A percentile compares a stretch with the other conserved stretches of the same genome.
Evolutionary conservation across 1,140 invertebrate species (phyloP).

Genomic region (Aethina tumida): DNA sequence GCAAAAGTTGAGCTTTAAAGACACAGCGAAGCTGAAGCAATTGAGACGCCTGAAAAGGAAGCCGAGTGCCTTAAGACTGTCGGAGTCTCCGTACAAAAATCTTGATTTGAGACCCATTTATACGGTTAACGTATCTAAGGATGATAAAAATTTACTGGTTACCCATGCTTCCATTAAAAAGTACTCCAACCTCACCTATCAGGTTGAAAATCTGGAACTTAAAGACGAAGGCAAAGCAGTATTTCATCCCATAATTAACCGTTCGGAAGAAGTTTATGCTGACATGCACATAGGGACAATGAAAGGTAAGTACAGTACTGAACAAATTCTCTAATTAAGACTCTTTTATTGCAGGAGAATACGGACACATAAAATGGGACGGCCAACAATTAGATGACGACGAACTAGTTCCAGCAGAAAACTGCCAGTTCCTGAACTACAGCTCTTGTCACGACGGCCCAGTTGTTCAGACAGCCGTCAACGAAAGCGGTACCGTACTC

Average conservation of each 20-base stretch:
- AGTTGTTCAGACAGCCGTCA: slow-evolving; percentile 38
- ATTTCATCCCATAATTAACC: slow-evolving; percentile 8
- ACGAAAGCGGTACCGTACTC: slow-evolving; percentile 42
- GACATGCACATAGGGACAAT: too few species aligned
- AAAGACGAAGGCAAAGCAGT: too few species aligned
- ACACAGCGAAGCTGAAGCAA: slow-evolving; percentile 38
- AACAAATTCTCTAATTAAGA: too few species aligned
- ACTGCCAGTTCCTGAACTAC: slow-evolving; percentile 36
- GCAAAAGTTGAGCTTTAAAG: slow-evolving; percentile 35
- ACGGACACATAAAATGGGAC: slow-evolving; percentile 45
- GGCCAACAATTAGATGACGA: slow-evolving; percentile 50
- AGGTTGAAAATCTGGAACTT: too few species aligned
- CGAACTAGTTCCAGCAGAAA: slow-evolving; percentile 43
- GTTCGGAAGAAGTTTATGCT: too few species aligned
- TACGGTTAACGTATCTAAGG: too few species aligned
- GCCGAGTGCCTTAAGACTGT: slow-evolving; percentile 44
- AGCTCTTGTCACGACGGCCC: slow-evolving; percentile 56
- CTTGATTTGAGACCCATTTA: too few species aligned
- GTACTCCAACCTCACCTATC: slow-evolving; percentile 9
- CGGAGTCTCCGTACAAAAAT: too few species aligned
- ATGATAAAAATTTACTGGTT: too few species aligned
- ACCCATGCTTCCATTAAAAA: too few species aligned
- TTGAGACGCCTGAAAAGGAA: slow-evolving; percentile 38
- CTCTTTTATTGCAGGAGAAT: slow-evolving; percentile 40
- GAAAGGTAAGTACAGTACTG: too few species aligned